Base-by-base conservation (phyloP, 2,113 vertebrate genomes). In the Crotalus tigris region DNA sequence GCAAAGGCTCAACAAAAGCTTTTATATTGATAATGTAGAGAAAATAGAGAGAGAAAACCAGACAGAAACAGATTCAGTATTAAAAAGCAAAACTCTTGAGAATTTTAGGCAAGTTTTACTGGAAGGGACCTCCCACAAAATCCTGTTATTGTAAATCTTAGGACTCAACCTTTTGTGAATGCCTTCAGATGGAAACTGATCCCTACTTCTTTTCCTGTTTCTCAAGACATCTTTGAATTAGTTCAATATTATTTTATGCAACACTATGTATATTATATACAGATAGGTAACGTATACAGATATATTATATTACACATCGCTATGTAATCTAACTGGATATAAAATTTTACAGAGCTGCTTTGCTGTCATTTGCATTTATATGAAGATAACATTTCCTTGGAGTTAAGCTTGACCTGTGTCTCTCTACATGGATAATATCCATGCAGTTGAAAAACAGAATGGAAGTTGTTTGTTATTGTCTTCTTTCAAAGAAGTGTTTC, bases 1-100 rank as follows among this genome's bases (percentile, higher is more conserved):
- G 87, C 86, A 94, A 91, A 85, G 88, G 91, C 86, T 90, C 93
- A 93, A 97, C 93, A 97, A 96, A 96, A 90, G 59, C 7, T 57
- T 90, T 94, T 94, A 92, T 96, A 93, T 95, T 29, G 0, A 54
- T 93, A 95, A 94, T 0, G 19, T 91, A 91, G 11, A 7, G 49
- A 81, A 49, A 88, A 88, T 19, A 55, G 13, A 87, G 24, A 26
- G 26, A 49, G n/a, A 39, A 89, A 23, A n/a, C 3, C 19, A 81
- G 33, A 39, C 69, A 44, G 87, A 94, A 94, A 91, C 58, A 87
- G 61, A 53, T 90, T 95, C 7, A 0, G 21, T 7, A 46, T 90
- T 21, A 92, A 86, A 93, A 21, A 90, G 5, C 1, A 57, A 49
- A 91, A 91, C 3, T 39, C 69, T 58, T 54, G 54, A 10, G n/a